Evolutionary conservation across 2,888 invertebrate genomes (phyloP), one percentile per base, ranked within the genome.

Genomic region (Cabera pusaria): DNA sequence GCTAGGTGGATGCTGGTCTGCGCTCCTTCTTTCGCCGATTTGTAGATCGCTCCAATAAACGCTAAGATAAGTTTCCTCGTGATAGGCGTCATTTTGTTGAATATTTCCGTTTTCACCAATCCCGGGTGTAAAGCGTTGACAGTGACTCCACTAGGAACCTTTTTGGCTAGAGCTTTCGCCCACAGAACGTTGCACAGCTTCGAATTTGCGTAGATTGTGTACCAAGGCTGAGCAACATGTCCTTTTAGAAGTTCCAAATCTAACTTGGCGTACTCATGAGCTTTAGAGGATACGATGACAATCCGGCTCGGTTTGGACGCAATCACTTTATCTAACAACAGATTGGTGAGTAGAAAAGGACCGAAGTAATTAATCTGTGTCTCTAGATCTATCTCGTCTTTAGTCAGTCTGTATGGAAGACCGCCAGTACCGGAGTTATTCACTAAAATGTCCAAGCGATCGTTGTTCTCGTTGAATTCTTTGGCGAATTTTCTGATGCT

Each of bases 61-160:
- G 90, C 58, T 44, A 84, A 68, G 45, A 93, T 46, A 0, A 91
- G 76, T 7, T 90, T 92, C 1, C 91, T 69, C 0, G 18, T 0
- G 1, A 33, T 3, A 0, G 44, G 26, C 0, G 92, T 91, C 5
- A 91, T 74, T 53, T 90, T 93, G 17, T 93, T 88, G 91, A 93
- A 95, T 29, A 96, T 95, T 10, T 93, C 93, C 0, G 94, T 94
- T 65, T 93, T 93, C 18, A 96, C 93, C 69, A 95, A 81, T 5
- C 97, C 97, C 0, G 97, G 97, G 78, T 97, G 96, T 27, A 96
- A 73, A 49, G 92, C 93, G 65, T 97, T 97, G 0, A 92, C 95
- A 0, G 94, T 94, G 0, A 96, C 92, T 2, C 92, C 93, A 5
- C 56, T 54, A 1, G 82, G 75, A 1, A 89, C 45, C 11, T 69